A percentile compares a stretch with the other conserved stretches of the same genome.
Evolutionary conservation across 2,113 vertebrate species (phyloP).

Genomic region (Salvelinus sp.): DNA sequence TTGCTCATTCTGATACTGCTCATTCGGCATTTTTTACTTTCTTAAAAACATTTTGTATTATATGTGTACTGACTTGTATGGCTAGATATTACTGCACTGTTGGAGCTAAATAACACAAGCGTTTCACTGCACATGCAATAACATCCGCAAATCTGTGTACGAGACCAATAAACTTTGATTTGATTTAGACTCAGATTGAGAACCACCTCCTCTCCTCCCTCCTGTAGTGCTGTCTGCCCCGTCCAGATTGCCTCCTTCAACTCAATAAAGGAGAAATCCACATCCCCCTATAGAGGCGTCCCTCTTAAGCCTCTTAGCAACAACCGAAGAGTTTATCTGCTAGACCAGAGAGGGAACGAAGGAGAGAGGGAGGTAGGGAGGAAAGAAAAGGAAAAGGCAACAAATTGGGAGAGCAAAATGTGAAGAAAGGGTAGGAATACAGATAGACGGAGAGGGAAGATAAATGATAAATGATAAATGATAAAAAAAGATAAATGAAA

Average conservation of each 20-base stretch:
- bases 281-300: constrained; percentile 15
- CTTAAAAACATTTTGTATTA: no score
- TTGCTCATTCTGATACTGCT: no score
- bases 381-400: constrained; percentile 15
- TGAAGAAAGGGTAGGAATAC: constrained; percentile 15
- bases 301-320: constrained; percentile 37
- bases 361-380: background rate
- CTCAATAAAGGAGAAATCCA: constrained; percentile 23
- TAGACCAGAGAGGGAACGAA: constrained; percentile 7
- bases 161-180: no score
- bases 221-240: background rate
- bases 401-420: background rate
- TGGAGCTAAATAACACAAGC: no score
- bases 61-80: no score
- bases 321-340: constrained; percentile 27
- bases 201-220: background rate
- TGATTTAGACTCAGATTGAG: background rate
- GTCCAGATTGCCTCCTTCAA: constrained; percentile 27
- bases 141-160: no score
- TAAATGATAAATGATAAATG: no score
- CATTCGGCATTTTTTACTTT: no score
- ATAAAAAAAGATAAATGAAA: constrained; percentile 1
- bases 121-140: no score
- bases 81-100: no score
- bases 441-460: constrained; percentile 2